Evolutionary conservation across 1,140 invertebrate genomes (phyloP).

Genomic region (Adoxophyes honmai): DNA sequence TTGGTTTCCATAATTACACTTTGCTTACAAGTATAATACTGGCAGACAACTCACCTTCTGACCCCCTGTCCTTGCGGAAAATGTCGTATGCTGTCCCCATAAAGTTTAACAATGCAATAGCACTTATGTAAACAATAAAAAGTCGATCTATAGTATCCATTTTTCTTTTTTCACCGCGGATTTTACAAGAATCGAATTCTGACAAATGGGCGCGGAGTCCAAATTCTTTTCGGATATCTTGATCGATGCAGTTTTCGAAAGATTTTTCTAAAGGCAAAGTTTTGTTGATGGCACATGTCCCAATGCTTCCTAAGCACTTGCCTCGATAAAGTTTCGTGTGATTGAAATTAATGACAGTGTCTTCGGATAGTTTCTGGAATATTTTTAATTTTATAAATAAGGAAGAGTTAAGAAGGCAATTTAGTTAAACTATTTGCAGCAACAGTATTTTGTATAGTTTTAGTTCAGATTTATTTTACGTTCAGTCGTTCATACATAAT

Average conservation of each 20-base stretch:
- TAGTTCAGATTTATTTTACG: too few relatives aligned
- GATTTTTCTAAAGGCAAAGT: slow-evolving; percentile 7
- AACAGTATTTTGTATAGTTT: too few relatives aligned
- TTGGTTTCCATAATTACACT: slow-evolving; percentile 2
- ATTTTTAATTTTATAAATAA: too few relatives aligned
- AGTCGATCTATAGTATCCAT: slow-evolving; percentile 1
- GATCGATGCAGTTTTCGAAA: slow-evolving; percentile 6
- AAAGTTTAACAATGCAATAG: not conserved
- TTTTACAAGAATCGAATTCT: slow-evolving; percentile 4
- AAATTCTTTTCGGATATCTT: not conserved
- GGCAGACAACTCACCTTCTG: slow-evolving; percentile 3
- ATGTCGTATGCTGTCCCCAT: slow-evolving; percentile 9
- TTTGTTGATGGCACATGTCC: not conserved
- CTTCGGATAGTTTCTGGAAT: slow-evolving; percentile 2
- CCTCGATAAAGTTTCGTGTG: not conserved
- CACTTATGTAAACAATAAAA: not conserved
- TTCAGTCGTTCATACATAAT: too few relatives aligned
- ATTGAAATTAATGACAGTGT: slow-evolving; percentile 1
- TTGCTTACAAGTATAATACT: not conserved
- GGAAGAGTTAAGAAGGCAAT: too few relatives aligned
- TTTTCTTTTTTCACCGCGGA: not conserved
- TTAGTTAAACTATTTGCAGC: too few relatives aligned
- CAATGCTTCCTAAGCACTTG: slow-evolving; percentile 3
- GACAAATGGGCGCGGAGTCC: not conserved
- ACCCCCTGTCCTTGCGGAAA: not conserved